Percentiles rank a stretch among this genome's conserved stretches.
Evolutionary conservation across 2,113 vertebrate species (phyloP).

Genomic region (Myocastor coypus): DNA sequence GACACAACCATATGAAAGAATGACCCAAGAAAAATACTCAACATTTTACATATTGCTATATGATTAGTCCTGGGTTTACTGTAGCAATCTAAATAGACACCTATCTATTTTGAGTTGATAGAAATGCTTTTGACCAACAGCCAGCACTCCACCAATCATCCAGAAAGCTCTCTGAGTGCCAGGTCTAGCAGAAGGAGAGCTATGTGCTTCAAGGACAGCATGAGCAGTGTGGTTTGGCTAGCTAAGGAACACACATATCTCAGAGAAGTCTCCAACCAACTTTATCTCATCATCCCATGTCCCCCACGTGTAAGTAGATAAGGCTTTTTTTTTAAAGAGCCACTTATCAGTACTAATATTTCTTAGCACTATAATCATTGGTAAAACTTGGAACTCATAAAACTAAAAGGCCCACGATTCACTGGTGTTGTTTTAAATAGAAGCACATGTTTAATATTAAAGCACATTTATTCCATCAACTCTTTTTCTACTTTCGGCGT

Average conservation of each 20-base stretch:
- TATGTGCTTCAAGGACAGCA: neutral
- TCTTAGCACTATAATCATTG: neutral
- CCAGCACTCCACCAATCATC: neutral
- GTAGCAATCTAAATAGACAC: neutral
- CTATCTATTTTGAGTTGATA: neutral
- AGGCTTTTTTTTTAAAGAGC: neutral
- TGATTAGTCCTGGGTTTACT: neutral
- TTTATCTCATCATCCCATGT: neutral
- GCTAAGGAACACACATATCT: neutral
- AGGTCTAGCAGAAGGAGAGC: neutral
- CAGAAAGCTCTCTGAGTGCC: neutral
- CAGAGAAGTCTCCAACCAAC: neutral
- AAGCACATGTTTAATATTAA: neutral
- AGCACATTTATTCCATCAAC: neutral
- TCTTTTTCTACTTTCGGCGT: neutral
- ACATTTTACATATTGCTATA: neutral
- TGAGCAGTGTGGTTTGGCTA: neutral
- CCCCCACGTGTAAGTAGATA: neutral
- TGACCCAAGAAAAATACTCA: neutral
- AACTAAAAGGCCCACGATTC: conserved; percentile 16
- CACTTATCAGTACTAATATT: neutral
- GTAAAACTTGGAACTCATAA: neutral
- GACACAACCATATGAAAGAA: neutral
- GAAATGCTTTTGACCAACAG: neutral
- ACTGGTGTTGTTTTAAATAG: conserved; percentile 16